Percentiles rank a stretch among this genome's conserved stretches.
Evolutionary conservation across 1,140 invertebrate species (phyloP).

Genomic region (Pseudomyrmex dendroicus): DNA sequence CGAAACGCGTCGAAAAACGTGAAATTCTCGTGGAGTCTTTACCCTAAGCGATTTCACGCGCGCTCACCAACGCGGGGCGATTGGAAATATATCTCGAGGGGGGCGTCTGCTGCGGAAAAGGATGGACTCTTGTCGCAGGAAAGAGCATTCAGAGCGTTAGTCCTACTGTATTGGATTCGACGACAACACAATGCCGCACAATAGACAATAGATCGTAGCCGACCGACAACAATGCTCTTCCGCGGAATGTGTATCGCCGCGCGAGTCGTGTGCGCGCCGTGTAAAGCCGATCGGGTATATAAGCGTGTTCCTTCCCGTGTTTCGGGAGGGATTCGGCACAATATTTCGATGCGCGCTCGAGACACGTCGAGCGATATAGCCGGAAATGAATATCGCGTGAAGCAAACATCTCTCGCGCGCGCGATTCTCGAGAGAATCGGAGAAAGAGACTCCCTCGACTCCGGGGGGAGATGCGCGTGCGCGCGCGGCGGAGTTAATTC

Average conservation of each 20-base stretch:
- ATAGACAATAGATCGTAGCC: constrained; percentile 49
- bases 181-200: constrained; percentile 36
- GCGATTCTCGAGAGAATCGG: background rate
- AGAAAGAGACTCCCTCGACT: background rate
- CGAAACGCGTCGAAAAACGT: background rate
- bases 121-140: constrained; percentile 26
- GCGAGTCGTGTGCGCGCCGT: background rate
- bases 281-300: constrained; percentile 22
- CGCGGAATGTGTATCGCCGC: constrained; percentile 44
- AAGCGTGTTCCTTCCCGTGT: constrained; percentile 31
- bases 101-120: constrained; percentile 21
- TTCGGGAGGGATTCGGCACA: constrained; percentile 23
- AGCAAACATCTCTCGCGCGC: background rate
- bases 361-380: background rate
- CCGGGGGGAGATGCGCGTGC: constrained; percentile 8
- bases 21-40: constrained; percentile 8
- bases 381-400: constrained; percentile 13
- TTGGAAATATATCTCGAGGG: constrained; percentile 1
- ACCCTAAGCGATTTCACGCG: constrained; percentile 16
- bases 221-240: constrained; percentile 42
- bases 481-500: constrained; percentile 7
- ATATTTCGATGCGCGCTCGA: constrained; percentile 4
- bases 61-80: background rate
- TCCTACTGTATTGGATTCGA: constrained; percentile 31
- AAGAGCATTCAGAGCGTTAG: constrained; percentile 34